A percentile compares a stretch with the other conserved stretches of the same genome.
Evolutionary conservation across 2,797 vertebrate species (phyloP).

Genomic region (Chelon auratus): DNA sequence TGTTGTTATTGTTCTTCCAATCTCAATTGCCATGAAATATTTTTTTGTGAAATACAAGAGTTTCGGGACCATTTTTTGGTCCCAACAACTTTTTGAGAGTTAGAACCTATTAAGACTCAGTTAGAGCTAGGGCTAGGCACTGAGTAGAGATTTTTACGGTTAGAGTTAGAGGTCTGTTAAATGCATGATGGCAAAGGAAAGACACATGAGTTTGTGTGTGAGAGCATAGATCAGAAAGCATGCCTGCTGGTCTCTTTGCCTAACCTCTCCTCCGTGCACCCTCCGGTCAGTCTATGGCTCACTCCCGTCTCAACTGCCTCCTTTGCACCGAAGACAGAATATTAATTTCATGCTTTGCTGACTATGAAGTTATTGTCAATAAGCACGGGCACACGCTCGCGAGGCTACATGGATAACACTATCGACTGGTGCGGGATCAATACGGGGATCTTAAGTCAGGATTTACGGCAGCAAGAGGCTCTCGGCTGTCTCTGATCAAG

Average conservation of each 20-base stretch:
- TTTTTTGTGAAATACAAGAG: too few relatives aligned
- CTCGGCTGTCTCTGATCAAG: constrained; percentile 26
- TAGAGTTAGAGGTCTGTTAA: too few relatives aligned
- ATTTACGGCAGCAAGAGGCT: constrained; percentile 62
- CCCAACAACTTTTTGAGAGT: too few relatives aligned
- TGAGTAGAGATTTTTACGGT: too few relatives aligned
- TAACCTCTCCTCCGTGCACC: constrained; percentile 59
- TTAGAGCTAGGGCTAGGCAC: too few relatives aligned
- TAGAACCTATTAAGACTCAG: too few relatives aligned
- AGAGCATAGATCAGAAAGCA: constrained; percentile 11
- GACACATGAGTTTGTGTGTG: constrained; percentile 34
- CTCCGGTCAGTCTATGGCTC: constrained; percentile 52
- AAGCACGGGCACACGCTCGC: constrained; percentile 51
- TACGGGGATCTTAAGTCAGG: constrained; percentile 61
- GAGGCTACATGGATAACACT: constrained; percentile 73
- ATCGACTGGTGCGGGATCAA: constrained; percentile 71
- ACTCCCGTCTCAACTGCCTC: constrained; percentile 52
- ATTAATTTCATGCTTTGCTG: constrained; percentile 79
- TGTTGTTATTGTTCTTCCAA: too few relatives aligned
- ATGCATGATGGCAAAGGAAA: too few relatives aligned
- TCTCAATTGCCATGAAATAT: not conserved
- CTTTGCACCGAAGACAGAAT: constrained; percentile 65
- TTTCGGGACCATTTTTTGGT: too few relatives aligned
- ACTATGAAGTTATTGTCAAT: constrained; percentile 75
- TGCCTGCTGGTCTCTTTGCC: constrained; percentile 46